Evolutionary conservation across 2,888 invertebrate genomes (phyloP).

Genomic region (Hyles lineata): DNA sequence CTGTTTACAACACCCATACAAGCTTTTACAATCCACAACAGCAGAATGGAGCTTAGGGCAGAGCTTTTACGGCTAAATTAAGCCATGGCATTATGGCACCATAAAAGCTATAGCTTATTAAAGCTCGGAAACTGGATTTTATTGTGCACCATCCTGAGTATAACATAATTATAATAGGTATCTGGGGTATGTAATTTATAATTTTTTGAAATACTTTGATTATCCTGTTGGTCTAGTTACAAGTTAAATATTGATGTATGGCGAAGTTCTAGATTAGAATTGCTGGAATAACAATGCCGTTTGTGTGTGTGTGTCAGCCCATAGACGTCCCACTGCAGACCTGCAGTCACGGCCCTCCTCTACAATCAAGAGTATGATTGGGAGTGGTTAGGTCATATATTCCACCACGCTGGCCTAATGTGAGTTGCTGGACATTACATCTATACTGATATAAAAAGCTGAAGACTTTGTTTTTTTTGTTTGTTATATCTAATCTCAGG

Average conservation of each 20-base stretch:
- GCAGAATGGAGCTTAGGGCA: neutral
- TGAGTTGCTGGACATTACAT: no score
- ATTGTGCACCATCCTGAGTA: slow-evolving; percentile 27
- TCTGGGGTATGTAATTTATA: neutral
- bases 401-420: no score
- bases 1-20: slow-evolving; percentile 1
- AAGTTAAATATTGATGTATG: neutral
- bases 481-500: no score
- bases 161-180: slow-evolving; percentile 20
- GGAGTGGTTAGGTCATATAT: no score
- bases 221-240: neutral
- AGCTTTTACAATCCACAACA: neutral
- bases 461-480: no score
- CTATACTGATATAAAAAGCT: no score
- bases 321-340: no score
- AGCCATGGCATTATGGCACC: slow-evolving; percentile 55
- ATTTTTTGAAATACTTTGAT: no score
- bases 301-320: no score
- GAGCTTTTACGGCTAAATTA: slow-evolving; percentile 64
- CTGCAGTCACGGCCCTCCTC: no score
- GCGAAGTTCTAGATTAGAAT: neutral
- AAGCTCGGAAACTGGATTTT: slow-evolving; percentile 38
- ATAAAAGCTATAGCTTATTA: slow-evolving; percentile 66
- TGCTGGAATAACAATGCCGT: no score
- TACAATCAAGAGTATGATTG: no score